Evolutionary conservation across 2,113 vertebrate species (phyloP), one percentile per base, ranked within the genome.

Genomic region (Anguilla japonica): DNA sequence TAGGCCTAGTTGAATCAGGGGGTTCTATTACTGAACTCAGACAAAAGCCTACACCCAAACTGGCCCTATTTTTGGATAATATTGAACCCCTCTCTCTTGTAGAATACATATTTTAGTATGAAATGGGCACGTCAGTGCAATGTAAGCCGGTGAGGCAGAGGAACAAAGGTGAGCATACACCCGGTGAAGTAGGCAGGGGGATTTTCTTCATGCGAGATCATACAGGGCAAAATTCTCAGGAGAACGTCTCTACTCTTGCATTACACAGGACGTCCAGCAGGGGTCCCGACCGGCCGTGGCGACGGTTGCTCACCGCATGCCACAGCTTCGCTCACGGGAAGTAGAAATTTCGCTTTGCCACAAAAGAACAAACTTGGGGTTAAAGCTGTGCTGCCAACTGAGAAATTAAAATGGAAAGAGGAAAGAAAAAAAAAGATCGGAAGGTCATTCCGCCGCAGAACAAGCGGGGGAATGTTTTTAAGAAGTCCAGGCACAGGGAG

Each of bases 311-410:
- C 20, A 67, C 20, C 60, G 5, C 60, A 22, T 26, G 60, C 60
- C 60, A 7, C 5, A 1, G 46, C 57, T 83, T 53, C 43, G 11
- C 81, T 8, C 46, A 6, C 81, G 39, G 71, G 71, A 50, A 85
- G 84, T 34, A 53, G 43, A 50, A 79, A 46, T 26, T 83, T 43
- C 22, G 53, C 67, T 50, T 79, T 29, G 15, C 81, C 81, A 39
- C 75, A 85, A 78, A 79, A 85, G 39, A 79, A 41, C 71, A 50
- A 53, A 85, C 43, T 78, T 78, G 26, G 43, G 84, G 84, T 79
- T 85, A n/a, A 26, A 43, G 50, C 67, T 50, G 41, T 8, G 67
- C 41, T 79, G 84, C 71, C 84, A 78, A 79, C 14, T 71, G 40
- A 16, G 83, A n/a, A 83, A 83, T 57, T 34, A 34, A 34, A 34